These are phyloP conservation scores for Delichon dasypus DNA, from an alignment of 2,797 vertebrate genomes.

Conservation along the genomic window DNA sequence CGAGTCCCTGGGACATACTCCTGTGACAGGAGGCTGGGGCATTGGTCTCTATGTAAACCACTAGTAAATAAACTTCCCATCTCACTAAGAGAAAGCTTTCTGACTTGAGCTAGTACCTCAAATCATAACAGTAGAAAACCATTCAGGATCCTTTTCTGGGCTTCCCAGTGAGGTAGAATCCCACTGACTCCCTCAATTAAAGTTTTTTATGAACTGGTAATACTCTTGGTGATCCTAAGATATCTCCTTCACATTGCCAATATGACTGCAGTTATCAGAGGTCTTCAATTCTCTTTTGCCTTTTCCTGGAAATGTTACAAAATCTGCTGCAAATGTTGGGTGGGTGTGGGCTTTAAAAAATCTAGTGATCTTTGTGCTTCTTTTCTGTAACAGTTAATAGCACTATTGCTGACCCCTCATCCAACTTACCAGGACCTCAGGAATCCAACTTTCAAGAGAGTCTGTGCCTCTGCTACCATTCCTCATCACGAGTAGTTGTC, in stretches of 20 bases:
- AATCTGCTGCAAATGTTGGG: neutral
- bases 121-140: neutral
- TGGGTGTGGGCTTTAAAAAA: neutral
- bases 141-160: neutral
- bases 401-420: neutral
- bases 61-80: neutral
- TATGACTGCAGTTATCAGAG: neutral
- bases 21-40: neutral
- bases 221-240: neutral
- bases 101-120: neutral
- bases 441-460: neutral
- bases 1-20: neutral
- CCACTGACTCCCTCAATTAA: neutral
- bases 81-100: neutral
- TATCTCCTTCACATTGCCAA: neutral
- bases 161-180: neutral
- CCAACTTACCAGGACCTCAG: neutral
- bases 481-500: rapidly evolving
- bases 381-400: neutral
- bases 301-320: neutral
- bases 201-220: neutral
- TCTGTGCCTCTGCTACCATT: neutral
- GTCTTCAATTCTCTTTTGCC: neutral
- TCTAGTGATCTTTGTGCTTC: neutral
- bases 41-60: neutral